A percentile compares a stretch with the other conserved stretches of the same genome.
Conservation (phyloP, 2,888 invertebrate genomes). For the Tenthredo mesomela region DNA sequence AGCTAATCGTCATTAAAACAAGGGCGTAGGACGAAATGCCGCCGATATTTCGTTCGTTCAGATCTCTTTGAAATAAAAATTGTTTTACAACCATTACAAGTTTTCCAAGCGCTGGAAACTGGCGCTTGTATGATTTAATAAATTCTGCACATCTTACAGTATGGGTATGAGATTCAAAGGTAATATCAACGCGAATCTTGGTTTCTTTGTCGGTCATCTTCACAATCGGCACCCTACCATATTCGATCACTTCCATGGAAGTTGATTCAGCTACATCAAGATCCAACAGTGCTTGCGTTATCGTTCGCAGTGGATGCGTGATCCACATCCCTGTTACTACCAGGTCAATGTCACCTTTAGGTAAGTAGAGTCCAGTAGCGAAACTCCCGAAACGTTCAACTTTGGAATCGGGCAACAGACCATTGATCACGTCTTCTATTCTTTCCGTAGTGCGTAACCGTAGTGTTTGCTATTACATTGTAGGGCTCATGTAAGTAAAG, state of each 20-base stretch:
- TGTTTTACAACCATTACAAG: constrained; percentile 99
- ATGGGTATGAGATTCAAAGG: constrained; percentile 94
- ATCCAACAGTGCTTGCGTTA: constrained; percentile 94
- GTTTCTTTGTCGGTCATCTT: constrained; percentile 93
- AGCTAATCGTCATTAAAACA: constrained; percentile 99
- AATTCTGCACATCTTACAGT: constrained; percentile 98
- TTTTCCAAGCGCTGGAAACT: constrained; percentile 94
- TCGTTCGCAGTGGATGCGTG: constrained; percentile 92
- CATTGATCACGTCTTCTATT: constrained; percentile 91
- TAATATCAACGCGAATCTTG: constrained; percentile 98
- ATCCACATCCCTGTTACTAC: constrained; percentile 89
- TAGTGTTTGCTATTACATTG: constrained; percentile 93
- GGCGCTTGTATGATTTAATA: too few species aligned
- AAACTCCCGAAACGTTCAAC: constrained; percentile 99
- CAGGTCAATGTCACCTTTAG: constrained; percentile 91
- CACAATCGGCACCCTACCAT: constrained; percentile 98
- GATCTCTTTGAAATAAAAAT: constrained; percentile 97
- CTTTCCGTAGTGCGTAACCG: constrained; percentile 93
- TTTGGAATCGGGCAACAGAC: constrained; percentile 95
- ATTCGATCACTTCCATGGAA: constrained; percentile 97
- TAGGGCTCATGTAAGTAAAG: constrained; percentile 96
- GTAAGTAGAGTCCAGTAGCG: constrained; percentile 97
- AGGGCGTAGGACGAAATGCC: constrained; percentile 99
- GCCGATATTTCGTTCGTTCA: constrained; percentile 98
- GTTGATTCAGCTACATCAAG: constrained; percentile 94